These are phyloP conservation scores for Etheostoma perlongum DNA, from an alignment of 2,797 vertebrate genomes.

Conservation along the genomic window DNA sequence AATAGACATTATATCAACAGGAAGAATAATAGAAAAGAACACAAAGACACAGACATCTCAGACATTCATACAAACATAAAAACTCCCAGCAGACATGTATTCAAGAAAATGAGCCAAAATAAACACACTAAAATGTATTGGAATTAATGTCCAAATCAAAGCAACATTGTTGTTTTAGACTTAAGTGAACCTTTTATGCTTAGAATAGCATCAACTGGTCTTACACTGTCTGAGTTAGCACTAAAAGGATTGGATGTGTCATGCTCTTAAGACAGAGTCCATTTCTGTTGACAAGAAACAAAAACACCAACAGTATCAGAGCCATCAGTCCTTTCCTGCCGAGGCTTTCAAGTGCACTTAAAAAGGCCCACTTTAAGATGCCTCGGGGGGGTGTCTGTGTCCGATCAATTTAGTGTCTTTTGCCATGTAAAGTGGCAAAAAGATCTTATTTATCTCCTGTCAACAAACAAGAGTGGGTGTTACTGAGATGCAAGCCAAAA, in stretches of 20 bases:
- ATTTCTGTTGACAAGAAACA: conserved; percentile 37
- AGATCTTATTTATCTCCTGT: conserved; percentile 57
- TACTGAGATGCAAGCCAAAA: conserved; percentile 44
- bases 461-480: conserved; percentile 62
- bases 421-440: conserved; percentile 53
- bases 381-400: conserved; percentile 31
- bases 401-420: conserved; percentile 66
- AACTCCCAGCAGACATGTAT: conserved; percentile 8
- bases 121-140: conserved; percentile 3
- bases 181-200: conserved; percentile 30
- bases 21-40: background rate
- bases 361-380: conserved; percentile 58
- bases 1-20: conserved; percentile 25
- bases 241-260: conserved; percentile 39
- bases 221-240: conserved; percentile 21
- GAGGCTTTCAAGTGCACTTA: conserved; percentile 66
- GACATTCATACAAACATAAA: conserved; percentile 6
- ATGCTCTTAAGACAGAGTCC: conserved; percentile 29
- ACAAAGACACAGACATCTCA: background rate
- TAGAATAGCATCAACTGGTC: conserved; percentile 25
- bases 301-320: conserved; percentile 34
- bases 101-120: conserved; percentile 12
- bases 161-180: conserved; percentile 17
- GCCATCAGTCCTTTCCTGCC: conserved; percentile 28
- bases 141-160: conserved; percentile 27